Evolutionary conservation across 2,797 vertebrate genomes (phyloP), one percentile per base, ranked within the genome.

Genomic region (Esox lucius): DNA sequence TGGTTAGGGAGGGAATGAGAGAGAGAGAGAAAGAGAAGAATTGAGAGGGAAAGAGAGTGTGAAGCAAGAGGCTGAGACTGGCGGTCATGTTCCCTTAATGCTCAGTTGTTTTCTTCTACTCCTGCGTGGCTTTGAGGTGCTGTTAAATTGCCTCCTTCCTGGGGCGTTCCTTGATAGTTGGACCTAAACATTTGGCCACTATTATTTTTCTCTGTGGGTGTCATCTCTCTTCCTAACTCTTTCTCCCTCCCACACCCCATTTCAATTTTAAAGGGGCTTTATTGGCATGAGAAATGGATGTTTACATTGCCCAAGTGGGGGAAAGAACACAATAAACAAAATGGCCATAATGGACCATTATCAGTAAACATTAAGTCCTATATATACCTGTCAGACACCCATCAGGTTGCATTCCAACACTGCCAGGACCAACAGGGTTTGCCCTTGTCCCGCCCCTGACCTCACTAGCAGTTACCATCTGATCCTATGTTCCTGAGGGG

Each of bases 141-240:
- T 68, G 79, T 80, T 89, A 85, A 83, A 88, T 83, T 53, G 65
- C 79, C 74, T 64, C 12, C 82, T 79, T 89, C 84, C 83, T 35
- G 80, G 79, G 70, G 82, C 74, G 79, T 74, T 75, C 73, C 76
- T 72, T 59, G 76, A 89, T 86, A 86, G 80, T 80, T 77, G 70
- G 78, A 71, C 77, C 80, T 81, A 84, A 71, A 80, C 78, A 82
- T 87, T 85, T 83, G 48, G 73, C 78, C 84, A 76, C 84, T 84
- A 86, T 91, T 90, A 89, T 87, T 85, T 84, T 76, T 90, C 89
- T 84, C 80, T 28, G 77, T 68, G 80, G 80, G 76, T 71, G 22
- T 69, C 68, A 69, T 69, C 68, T 73, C 39, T 78, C 76, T 81
- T 19, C 83, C 68, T 68, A 17, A 39, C 39, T 8, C 82, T 84